phyloP scores from a whole-genome alignment of 1,140 invertebrate species.

The Centruroides vittatus region DNA sequence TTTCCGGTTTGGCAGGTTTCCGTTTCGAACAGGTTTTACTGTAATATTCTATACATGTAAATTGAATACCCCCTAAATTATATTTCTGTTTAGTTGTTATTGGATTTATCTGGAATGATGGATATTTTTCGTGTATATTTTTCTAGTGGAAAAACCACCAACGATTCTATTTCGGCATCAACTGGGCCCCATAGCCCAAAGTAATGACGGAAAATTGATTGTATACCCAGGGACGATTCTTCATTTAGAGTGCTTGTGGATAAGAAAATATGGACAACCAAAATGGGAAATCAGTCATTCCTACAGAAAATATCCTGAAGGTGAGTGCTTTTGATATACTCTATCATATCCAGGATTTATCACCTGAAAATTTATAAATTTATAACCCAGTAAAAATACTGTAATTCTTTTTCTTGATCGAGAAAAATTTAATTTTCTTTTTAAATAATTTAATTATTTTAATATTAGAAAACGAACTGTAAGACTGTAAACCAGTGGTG shows the following conservation, averaged over 20 bases:
- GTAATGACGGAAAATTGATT: constrained; percentile 64
- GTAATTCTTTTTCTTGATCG: too few species aligned
- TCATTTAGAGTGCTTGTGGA: constrained; percentile 76
- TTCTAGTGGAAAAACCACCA: constrained; percentile 62
- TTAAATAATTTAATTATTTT: too few species aligned
- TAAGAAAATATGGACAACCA: constrained; percentile 62
- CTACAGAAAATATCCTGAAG: constrained; percentile 54
- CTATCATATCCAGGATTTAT: too few species aligned
- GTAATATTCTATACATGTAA: too few species aligned
- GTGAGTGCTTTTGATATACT: background rate
- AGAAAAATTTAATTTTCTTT: too few species aligned
- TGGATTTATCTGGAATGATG: background rate
- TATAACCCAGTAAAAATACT: too few species aligned
- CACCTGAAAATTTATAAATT: too few species aligned
- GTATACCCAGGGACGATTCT: constrained; percentile 69
- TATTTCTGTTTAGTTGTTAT: too few species aligned
- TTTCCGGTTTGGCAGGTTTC: too few species aligned
- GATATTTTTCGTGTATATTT: background rate
- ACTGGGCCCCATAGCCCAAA: constrained; percentile 66
- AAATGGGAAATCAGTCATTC: constrained; percentile 60
- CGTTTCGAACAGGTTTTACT: background rate
- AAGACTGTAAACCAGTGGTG: too few species aligned
- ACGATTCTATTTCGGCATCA: constrained; percentile 68
- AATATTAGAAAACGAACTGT: too few species aligned
- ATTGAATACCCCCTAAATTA: too few species aligned